Conservation (phyloP, 2,797 vertebrate species). For the Peromyscus melanophrys region DNA sequence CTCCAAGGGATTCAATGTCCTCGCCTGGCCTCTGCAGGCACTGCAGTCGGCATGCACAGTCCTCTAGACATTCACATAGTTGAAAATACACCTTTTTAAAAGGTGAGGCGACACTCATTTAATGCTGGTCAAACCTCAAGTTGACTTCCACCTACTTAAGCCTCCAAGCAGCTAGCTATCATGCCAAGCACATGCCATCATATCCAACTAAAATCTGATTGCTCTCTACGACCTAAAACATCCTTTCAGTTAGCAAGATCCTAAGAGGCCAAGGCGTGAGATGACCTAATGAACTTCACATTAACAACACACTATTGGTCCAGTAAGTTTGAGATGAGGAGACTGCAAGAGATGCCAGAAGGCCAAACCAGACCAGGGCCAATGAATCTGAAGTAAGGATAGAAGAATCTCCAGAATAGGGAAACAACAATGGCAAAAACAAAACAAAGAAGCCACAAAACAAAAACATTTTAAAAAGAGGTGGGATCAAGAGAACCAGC, state of each 20-base stretch:
- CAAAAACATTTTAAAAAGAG: not conserved
- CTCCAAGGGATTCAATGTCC: not conserved
- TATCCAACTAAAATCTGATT: slow-evolving; percentile 38
- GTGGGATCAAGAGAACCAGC: too few relatives aligned
- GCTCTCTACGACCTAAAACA: slow-evolving; percentile 14
- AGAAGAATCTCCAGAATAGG: slow-evolving; percentile 11
- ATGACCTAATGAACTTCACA: not conserved
- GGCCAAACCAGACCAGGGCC: not conserved
- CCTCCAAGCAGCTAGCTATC: not conserved
- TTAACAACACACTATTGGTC: not conserved
- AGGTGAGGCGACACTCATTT: not conserved
- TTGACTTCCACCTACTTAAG: not conserved
- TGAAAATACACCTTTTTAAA: not conserved
- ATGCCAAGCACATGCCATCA: not conserved
- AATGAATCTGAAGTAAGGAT: not conserved
- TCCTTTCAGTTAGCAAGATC: slow-evolving; percentile 5
- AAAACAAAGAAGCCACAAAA: not conserved
- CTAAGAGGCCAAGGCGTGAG: not conserved
- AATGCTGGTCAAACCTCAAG: slow-evolving; percentile 49
- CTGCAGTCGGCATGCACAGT: not conserved
- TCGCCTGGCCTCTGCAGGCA: not conserved
- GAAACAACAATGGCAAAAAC: not conserved
- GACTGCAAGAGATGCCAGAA: not conserved
- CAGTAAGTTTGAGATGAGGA: not conserved
- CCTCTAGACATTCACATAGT: not conserved